Percentiles rank a stretch among this genome's conserved stretches.
These are phyloP conservation scores for Sarotherodon lohbergeri DNA, from an alignment of 2,113 vertebrate species.

Conservation along the genomic window DNA sequence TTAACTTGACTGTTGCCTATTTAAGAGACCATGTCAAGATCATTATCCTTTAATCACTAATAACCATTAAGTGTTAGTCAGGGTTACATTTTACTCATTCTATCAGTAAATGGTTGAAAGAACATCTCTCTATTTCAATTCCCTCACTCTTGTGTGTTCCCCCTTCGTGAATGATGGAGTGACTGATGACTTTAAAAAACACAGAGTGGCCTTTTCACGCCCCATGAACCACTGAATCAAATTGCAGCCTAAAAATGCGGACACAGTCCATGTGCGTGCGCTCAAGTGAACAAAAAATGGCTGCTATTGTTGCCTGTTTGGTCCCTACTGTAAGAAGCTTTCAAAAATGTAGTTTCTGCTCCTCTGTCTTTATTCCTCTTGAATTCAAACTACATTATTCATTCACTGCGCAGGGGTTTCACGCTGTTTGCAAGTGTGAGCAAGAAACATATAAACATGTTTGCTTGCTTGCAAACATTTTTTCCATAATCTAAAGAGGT, in stretches of 20 bases:
- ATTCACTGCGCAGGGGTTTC: not conserved
- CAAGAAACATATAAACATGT: not conserved
- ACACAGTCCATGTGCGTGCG: not conserved
- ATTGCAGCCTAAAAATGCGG: not conserved
- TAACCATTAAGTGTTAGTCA: not conserved
- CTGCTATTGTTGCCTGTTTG: not conserved
- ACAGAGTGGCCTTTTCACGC: not conserved
- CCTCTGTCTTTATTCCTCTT: not conserved
- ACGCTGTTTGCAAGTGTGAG: not conserved
- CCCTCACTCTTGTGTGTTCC: not conserved
- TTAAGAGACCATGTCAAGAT: not conserved
- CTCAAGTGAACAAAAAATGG: not conserved
- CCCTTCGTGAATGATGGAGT: not conserved
- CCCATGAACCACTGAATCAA: not conserved
- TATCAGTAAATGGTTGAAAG: not conserved
- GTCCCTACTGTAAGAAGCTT: not conserved
- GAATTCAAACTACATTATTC: slow-evolving; percentile 1
- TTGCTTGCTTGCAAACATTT: not conserved
- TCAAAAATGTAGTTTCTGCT: not conserved
- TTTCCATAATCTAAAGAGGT: not conserved
- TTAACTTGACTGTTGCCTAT: not conserved
- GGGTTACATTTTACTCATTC: not conserved
- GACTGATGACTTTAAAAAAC: not conserved
- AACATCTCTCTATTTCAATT: not conserved
- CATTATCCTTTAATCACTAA: not conserved